Conservation (phyloP, 2,888 invertebrate species). For the Fragum fragum region DNA sequence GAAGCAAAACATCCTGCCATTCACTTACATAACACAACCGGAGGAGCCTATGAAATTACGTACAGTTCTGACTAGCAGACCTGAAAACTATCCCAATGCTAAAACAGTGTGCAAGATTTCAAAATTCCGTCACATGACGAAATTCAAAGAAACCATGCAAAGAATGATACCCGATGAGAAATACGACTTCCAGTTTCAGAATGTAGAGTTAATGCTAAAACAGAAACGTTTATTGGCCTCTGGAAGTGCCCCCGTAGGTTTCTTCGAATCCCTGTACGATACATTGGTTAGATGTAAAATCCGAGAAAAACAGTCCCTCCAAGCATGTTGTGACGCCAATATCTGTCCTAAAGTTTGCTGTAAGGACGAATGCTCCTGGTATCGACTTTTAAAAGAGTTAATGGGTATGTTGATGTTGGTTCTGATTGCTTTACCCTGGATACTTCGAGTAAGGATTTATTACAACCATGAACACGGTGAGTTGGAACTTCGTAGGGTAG, state of each 20-base stretch:
- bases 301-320: slow-evolving; percentile 72
- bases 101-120: slow-evolving; percentile 36
- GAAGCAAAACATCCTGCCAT: slow-evolving; percentile 34
- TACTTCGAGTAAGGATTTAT: slow-evolving; percentile 76
- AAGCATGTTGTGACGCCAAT: slow-evolving; percentile 73
- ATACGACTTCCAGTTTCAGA: slow-evolving; percentile 57
- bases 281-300: slow-evolving; percentile 80
- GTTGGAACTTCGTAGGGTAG: slow-evolving; percentile 63
- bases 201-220: slow-evolving; percentile 70
- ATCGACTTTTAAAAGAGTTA: slow-evolving; percentile 65
- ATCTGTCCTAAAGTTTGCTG: slow-evolving; percentile 53
- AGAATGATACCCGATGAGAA: slow-evolving; percentile 44
- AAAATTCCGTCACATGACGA: slow-evolving; percentile 45
- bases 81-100: slow-evolving; percentile 31
- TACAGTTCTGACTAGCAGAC: slow-evolving; percentile 43
- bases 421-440: slow-evolving; percentile 75
- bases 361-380: slow-evolving; percentile 66
- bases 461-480: slow-evolving; percentile 76
- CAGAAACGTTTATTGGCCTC: slow-evolving; percentile 70
- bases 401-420: slow-evolving; percentile 71
- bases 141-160: slow-evolving; percentile 50
- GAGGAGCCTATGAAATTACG: slow-evolving; percentile 21
- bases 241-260: slow-evolving; percentile 74
- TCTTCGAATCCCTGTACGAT: slow-evolving; percentile 73
- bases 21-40: slow-evolving; percentile 17